phyloP scores from a whole-genome alignment of 2,113 vertebrate species.

The Elaphurus davidianus region DNA sequence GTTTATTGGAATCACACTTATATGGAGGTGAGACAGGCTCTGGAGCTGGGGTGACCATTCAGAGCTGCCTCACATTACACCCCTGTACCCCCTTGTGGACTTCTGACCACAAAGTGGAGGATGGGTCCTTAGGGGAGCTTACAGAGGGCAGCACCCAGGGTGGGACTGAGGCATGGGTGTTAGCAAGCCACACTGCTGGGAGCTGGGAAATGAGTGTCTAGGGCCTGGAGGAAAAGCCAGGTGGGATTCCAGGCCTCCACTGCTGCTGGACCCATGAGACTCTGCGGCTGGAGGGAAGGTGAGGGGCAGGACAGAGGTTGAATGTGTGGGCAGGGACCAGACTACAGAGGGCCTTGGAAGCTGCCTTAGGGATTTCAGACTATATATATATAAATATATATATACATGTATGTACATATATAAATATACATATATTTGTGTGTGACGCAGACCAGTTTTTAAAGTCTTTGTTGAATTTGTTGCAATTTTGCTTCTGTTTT shows the following conservation, averaged over 20 bases:
- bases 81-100: fast-evolving
- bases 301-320: neutral
- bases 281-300: neutral
- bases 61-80: neutral
- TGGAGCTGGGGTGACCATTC: neutral
- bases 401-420: no score
- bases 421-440: no score
- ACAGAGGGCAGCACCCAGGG: neutral
- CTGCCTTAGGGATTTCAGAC: neutral
- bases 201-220: neutral
- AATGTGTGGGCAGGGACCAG: neutral
- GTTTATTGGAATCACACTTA: neutral
- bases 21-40: neutral
- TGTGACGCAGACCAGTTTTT: neutral
- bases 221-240: neutral
- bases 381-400: no score
- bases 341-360: neutral
- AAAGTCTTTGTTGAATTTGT: neutral
- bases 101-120: neutral
- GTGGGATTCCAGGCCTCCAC: fast-evolving
- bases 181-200: neutral
- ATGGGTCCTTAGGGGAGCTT: no score
- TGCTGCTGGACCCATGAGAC: neutral
- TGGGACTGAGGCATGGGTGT: neutral
- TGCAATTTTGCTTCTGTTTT: neutral